These are phyloP conservation scores for Drosophila nasuta DNA, from an alignment of 1,140 invertebrate genomes.

Conservation along the genomic window DNA sequence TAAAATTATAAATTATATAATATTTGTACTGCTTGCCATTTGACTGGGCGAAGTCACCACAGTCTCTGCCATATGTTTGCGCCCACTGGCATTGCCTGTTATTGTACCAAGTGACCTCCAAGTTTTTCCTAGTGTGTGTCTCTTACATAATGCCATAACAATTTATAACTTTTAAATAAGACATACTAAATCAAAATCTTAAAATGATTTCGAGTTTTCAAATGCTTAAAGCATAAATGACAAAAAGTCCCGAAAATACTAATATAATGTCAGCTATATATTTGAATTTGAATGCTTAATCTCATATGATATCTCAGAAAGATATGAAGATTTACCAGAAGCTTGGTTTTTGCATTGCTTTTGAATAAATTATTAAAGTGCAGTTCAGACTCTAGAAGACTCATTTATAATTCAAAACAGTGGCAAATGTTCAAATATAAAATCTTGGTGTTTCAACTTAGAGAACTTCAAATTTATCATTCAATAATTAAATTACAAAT, in stretches of 20 bases:
- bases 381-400: not conserved
- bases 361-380: too few species aligned
- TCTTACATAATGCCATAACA: not conserved
- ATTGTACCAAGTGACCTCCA: constrained; percentile 30
- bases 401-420: not conserved
- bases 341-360: too few species aligned
- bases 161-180: constrained; percentile 9
- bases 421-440: too few species aligned
- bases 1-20: constrained; percentile 79
- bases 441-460: too few species aligned
- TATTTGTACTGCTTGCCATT: constrained; percentile 62
- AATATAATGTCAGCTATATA: too few species aligned
- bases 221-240: not conserved
- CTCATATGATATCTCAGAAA: too few species aligned
- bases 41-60: constrained; percentile 50
- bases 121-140: not conserved
- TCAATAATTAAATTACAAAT: too few species aligned
- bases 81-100: constrained; percentile 8
- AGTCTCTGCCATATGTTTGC: constrained; percentile 26
- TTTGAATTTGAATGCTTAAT: too few species aligned
- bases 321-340: too few species aligned
- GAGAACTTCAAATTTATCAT: too few species aligned
- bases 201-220: not conserved
- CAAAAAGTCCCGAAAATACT: too few species aligned
- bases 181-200: too few species aligned